These are phyloP conservation scores for Sminthurinus signatus DNA, from an alignment of 1,140 invertebrate species.

Conservation along the genomic window DNA sequence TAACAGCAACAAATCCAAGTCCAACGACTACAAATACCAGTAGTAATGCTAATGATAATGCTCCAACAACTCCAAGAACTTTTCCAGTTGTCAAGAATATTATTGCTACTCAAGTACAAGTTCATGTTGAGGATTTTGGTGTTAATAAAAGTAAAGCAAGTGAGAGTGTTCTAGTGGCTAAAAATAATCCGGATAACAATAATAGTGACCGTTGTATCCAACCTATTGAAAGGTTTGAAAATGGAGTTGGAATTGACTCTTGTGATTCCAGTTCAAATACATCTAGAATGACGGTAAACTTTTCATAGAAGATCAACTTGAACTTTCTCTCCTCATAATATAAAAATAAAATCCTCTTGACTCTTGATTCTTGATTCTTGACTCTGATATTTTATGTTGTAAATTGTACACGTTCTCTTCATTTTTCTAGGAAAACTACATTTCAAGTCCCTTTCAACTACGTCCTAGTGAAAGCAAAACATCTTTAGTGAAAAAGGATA, in stretches of 20 bases:
- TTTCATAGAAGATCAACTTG: background rate
- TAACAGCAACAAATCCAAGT: too few species aligned
- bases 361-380: too few species aligned
- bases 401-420: too few species aligned
- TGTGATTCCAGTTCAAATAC: background rate
- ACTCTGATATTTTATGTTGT: too few species aligned
- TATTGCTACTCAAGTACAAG: conserved; percentile 38
- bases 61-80: background rate
- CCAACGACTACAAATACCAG: background rate
- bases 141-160: conserved; percentile 5
- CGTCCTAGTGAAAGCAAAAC: conserved; percentile 45
- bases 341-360: too few species aligned
- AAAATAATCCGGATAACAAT: background rate
- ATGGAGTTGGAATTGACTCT: too few species aligned
- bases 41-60: too few species aligned
- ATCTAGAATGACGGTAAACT: background rate
- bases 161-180: background rate
- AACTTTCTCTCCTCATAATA: background rate
- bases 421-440: conserved; percentile 9
- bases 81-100: conserved; percentile 16
- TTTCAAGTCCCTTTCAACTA: conserved; percentile 11
- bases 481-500: conserved; percentile 62
- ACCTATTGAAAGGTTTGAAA: background rate
- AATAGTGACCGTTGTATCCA: background rate
- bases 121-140: conserved; percentile 29